Percentiles rank a stretch among this genome's conserved stretches.
These are phyloP conservation scores for Scaptomyza reducta DNA, from an alignment of 2,888 invertebrate genomes.

Conservation along the genomic window DNA sequence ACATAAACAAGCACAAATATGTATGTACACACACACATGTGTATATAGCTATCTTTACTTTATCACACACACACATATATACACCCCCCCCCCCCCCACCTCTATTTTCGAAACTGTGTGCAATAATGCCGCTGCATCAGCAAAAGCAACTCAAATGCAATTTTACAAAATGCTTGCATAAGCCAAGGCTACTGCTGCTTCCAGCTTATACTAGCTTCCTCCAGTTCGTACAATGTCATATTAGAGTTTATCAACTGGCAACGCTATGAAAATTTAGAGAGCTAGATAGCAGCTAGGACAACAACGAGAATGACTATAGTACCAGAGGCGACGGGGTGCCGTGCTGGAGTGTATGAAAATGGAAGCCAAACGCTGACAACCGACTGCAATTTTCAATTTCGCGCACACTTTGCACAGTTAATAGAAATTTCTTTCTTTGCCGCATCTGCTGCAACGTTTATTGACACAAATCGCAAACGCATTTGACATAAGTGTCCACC, in stretches of 20 bases:
- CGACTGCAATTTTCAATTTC: constrained; percentile 76
- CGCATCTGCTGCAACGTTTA: constrained; percentile 65
- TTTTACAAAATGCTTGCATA: constrained; percentile 77
- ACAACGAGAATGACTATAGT: constrained; percentile 5
- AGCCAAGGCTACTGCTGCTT: constrained; percentile 63
- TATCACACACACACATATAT: neutral
- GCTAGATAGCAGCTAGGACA: constrained; percentile 35
- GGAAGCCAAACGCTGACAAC: constrained; percentile 15
- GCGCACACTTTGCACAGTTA: constrained; percentile 80
- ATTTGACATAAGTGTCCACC: constrained; percentile 73
- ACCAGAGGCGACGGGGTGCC: neutral
- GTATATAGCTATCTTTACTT: constrained; percentile 7
- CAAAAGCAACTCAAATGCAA: constrained; percentile 68
- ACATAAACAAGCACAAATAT: constrained; percentile 6
- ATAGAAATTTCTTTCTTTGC: constrained; percentile 75
- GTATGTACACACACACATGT: neutral
- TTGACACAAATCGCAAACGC: constrained; percentile 79
- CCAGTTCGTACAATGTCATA: constrained; percentile 70
- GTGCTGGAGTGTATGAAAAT: neutral
- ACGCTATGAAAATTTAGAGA: constrained; percentile 73
- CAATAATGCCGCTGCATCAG: constrained; percentile 61
- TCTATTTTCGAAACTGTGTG: constrained; percentile 28
- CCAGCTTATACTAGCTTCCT: constrained; percentile 13
- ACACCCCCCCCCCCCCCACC: neutral
- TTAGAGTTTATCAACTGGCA: constrained; percentile 77